Percentiles rank a stretch among this genome's conserved stretches.
phyloP scores from a whole-genome alignment of 1,140 invertebrate genomes.

The Platyura marginata region DNA sequence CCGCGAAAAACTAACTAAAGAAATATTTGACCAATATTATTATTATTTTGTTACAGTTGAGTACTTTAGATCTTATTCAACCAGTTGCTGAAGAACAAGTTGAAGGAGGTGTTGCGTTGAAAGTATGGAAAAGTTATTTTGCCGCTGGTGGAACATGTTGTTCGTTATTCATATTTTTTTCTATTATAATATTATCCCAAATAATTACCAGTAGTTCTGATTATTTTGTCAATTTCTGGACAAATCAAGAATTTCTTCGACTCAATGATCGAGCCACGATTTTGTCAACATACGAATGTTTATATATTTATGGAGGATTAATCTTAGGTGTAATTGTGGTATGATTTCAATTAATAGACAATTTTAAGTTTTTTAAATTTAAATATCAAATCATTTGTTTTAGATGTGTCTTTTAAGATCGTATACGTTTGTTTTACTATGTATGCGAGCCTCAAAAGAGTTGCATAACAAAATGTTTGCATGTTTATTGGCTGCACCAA shows the following conservation, averaged over 20 bases:
- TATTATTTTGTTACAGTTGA: slow-evolving; percentile 1
- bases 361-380: too few relatives aligned
- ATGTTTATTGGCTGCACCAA: slow-evolving; percentile 50
- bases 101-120: slow-evolving; percentile 32
- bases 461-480: slow-evolving; percentile 74
- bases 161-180: slow-evolving; percentile 34
- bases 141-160: slow-evolving; percentile 38
- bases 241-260: slow-evolving; percentile 26
- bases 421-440: slow-evolving; percentile 56
- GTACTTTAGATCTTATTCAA: slow-evolving; percentile 18
- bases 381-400: too few relatives aligned
- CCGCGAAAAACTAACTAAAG: too few relatives aligned
- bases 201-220: slow-evolving; percentile 47
- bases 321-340: slow-evolving; percentile 19
- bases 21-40: too few relatives aligned
- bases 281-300: slow-evolving; percentile 18
- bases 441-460: slow-evolving; percentile 58
- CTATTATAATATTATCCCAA: slow-evolving; percentile 46
- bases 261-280: slow-evolving; percentile 9
- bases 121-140: slow-evolving; percentile 45
- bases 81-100: slow-evolving; percentile 29
- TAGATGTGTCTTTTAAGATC: slow-evolving; percentile 36
- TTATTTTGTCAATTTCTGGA: slow-evolving; percentile 67
- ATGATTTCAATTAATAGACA: too few relatives aligned
- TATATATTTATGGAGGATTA: slow-evolving; percentile 20